phyloP scores from a whole-genome alignment of 2,797 vertebrate genomes.

The Sphaeramia orbicularis region DNA sequence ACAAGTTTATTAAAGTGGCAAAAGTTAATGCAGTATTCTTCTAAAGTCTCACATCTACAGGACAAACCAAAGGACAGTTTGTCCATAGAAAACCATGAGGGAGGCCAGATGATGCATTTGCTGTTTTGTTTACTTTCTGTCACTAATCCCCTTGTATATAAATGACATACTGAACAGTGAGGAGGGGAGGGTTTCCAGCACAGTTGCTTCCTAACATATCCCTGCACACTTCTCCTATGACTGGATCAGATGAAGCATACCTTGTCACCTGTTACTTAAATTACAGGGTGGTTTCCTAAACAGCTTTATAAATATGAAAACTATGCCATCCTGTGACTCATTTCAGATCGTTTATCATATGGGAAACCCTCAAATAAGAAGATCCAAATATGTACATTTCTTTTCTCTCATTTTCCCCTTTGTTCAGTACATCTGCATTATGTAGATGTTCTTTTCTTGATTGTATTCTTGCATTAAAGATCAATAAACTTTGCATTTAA shows the following conservation, averaged over 20 bases:
- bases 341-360: not conserved
- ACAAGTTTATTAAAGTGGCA: too few relatives aligned
- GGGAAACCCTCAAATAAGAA: not conserved
- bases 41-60: not conserved
- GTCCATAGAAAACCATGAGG: slow-evolving; percentile 2
- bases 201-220: slow-evolving; percentile 14
- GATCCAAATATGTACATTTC: too few relatives aligned
- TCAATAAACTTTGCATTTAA: too few relatives aligned
- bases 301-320: not conserved
- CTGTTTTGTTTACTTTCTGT: slow-evolving; percentile 30
- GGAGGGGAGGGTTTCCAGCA: slow-evolving; percentile 12
- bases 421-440: too few relatives aligned
- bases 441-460: too few relatives aligned
- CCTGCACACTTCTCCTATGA: slow-evolving; percentile 5
- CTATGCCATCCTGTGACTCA: not conserved
- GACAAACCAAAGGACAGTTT: slow-evolving; percentile 26
- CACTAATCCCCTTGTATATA: slow-evolving; percentile 15
- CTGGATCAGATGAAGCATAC: not conserved
- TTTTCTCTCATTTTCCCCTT: too few relatives aligned
- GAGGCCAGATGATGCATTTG: slow-evolving; percentile 39
- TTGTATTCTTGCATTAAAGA: too few relatives aligned
- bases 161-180: slow-evolving; percentile 16
- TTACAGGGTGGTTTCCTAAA: not conserved
- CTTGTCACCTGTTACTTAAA: not conserved
- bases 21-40: too few relatives aligned